Base-by-base conservation (phyloP, 2,888 invertebrate species). In the Athalia cordata region DNA sequence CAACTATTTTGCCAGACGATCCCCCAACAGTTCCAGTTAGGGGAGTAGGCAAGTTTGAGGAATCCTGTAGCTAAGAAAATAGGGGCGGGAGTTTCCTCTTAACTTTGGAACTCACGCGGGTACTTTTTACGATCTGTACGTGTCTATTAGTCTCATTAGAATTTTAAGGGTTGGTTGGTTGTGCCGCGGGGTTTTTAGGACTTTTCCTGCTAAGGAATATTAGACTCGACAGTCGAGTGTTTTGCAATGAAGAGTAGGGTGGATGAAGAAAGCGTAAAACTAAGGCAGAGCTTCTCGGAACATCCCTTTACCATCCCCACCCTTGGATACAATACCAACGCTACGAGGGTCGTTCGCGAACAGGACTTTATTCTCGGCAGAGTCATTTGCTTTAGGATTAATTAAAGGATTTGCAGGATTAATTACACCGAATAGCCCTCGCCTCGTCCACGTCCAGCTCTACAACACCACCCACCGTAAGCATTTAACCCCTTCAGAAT, bases 91-190 rank as follows among this genome's bases (percentile, higher is more conserved):
- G 77, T 66, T 79, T 79, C 78, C 81, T 78, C 82, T 84, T 79
- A 84, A 85, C 83, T 86, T 85, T 82, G 82, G 81, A 85, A 87
- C 77, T 75, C 76, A 67, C 83, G 83, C 80, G 83, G 84, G 80
- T 81, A 79, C 80, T 87, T 87, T 89, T 89, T 87, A 89, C 86
- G 87, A 86, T 82, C 81, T 66, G 81, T 87, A 88, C 88, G 88
- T 89, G 89, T 89, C 87, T 88, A 89, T 89, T 89, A 89, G 87
- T 83, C 84, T 85, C 87, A 87, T 88, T 87, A 87, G 74, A 49
- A 62, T 75, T 55, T 62, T 62, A 75, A 29, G 29, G 29, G 29
- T 29, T 29, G 29, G 29, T 29, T 29, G 29, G 29, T 29, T 29
- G 1, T 29, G 29, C 29, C 29, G 29, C 29, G 29, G 29, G 29